phyloP scores from a whole-genome alignment of 2,797 vertebrate species.

The Mionectes olivaceus region DNA sequence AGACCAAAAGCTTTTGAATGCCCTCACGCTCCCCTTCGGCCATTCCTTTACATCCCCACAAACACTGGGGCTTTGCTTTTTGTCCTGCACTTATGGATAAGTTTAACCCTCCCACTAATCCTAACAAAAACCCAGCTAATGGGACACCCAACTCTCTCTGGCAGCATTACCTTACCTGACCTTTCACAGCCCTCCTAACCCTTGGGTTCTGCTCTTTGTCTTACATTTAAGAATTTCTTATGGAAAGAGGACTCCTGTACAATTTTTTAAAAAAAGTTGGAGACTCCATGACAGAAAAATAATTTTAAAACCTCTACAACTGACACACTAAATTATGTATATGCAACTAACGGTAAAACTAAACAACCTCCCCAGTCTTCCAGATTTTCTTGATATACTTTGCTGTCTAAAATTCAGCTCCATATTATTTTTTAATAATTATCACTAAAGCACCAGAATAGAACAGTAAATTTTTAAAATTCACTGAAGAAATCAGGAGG shows the following conservation, averaged over 20 bases:
- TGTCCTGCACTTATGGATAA: neutral
- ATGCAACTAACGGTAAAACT: neutral
- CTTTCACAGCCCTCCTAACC: no score
- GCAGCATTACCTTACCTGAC: neutral
- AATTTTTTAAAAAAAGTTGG: neutral
- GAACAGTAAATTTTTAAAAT: neutral
- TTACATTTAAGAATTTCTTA: neutral
- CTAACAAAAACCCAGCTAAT: neutral
- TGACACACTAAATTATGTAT: neutral
- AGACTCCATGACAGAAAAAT: neutral
- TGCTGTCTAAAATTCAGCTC: constrained; percentile 39
- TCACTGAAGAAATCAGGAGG: neutral
- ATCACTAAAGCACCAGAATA: constrained; percentile 2
- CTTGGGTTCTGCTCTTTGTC: neutral
- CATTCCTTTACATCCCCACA: neutral
- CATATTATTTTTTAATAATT: constrained; percentile 1
- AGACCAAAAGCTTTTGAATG: neutral
- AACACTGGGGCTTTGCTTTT: neutral
- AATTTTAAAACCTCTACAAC: neutral
- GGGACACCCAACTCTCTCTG: neutral
- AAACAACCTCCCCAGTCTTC: neutral
- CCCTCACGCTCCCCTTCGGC: neutral
- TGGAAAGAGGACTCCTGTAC: neutral
- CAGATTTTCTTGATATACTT: neutral
- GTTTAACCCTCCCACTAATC: neutral